These are phyloP conservation scores for Botia almorhae DNA, from an alignment of 2,797 vertebrate genomes.

Conservation along the genomic window DNA sequence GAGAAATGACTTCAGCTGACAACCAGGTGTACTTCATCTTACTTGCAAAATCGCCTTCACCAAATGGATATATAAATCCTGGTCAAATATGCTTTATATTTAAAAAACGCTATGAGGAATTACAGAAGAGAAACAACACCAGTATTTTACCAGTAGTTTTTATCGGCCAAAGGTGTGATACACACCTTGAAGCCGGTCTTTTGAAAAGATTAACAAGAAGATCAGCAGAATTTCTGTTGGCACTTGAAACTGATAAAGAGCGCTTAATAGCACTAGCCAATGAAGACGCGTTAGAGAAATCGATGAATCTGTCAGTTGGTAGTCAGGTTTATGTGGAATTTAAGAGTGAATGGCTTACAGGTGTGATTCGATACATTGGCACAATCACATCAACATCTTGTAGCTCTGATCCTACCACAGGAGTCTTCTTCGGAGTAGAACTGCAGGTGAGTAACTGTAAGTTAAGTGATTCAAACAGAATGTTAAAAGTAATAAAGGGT, in stretches of 20 bases:
- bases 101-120: constrained; percentile 4
- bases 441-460: constrained; percentile 75
- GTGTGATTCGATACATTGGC: constrained; percentile 77
- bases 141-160: constrained; percentile 53
- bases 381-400: rapidly evolving
- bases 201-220: constrained; percentile 61
- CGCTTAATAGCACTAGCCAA: constrained; percentile 72
- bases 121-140: rapidly evolving
- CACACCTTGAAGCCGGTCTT: rapidly evolving
- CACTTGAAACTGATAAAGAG: constrained; percentile 60
- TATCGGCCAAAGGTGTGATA: rapidly evolving
- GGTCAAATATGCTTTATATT: constrained; percentile 73
- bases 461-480: background rate
- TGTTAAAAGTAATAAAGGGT: background rate
- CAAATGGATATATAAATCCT: background rate
- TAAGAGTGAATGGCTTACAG: constrained; percentile 61
- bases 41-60: constrained; percentile 39
- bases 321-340: constrained; percentile 70
- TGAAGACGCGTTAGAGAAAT: constrained; percentile 60
- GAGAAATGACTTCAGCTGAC: constrained; percentile 49
- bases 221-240: constrained; percentile 70
- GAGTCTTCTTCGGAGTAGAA: constrained; percentile 80
- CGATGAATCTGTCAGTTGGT: constrained; percentile 57
- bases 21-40: constrained; percentile 76
- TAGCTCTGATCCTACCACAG: rapidly evolving